phyloP scores from a whole-genome alignment of 2,888 invertebrate genomes.

The Schizotus pectinicornis region DNA sequence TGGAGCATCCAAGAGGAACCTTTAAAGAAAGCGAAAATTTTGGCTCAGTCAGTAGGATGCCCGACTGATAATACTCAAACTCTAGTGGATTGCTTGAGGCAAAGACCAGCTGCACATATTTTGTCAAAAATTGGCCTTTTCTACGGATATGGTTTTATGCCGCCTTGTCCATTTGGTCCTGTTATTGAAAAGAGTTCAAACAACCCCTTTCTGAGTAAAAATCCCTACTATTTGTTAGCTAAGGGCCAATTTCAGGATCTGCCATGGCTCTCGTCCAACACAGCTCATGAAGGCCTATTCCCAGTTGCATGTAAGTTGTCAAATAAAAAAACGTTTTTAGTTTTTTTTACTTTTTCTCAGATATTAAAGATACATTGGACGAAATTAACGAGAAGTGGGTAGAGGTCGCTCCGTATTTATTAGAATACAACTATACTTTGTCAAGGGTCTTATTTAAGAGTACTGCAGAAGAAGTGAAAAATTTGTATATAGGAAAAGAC shows the following conservation, averaged over 20 bases:
- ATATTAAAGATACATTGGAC: constrained; percentile 13
- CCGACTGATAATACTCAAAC: constrained; percentile 34
- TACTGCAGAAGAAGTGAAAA: constrained; percentile 28
- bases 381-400: constrained; percentile 29
- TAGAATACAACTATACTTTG: constrained; percentile 34
- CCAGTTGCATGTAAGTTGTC: constrained; percentile 10
- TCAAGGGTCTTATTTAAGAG: constrained; percentile 4
- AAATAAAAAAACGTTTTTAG: constrained; percentile 4
- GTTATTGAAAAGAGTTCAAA: constrained; percentile 30
- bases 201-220: constrained; percentile 43
- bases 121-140: constrained; percentile 22
- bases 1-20: constrained; percentile 44
- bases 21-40: constrained; percentile 36
- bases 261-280: constrained; percentile 51
- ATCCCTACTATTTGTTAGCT: constrained; percentile 40
- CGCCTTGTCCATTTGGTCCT: constrained; percentile 47
- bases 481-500: constrained; percentile 29
- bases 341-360: constrained; percentile 5
- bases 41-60: constrained; percentile 47
- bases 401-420: constrained; percentile 27
- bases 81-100: constrained; percentile 46
- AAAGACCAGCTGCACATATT: constrained; percentile 42
- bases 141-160: constrained; percentile 17
- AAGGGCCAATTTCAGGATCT: constrained; percentile 44
- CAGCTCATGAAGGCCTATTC: constrained; percentile 34